A percentile compares a stretch with the other conserved stretches of the same genome.
These are phyloP conservation scores for Pheosia gnoma DNA, from an alignment of 2,888 invertebrate genomes.

Conservation along the genomic window DNA sequence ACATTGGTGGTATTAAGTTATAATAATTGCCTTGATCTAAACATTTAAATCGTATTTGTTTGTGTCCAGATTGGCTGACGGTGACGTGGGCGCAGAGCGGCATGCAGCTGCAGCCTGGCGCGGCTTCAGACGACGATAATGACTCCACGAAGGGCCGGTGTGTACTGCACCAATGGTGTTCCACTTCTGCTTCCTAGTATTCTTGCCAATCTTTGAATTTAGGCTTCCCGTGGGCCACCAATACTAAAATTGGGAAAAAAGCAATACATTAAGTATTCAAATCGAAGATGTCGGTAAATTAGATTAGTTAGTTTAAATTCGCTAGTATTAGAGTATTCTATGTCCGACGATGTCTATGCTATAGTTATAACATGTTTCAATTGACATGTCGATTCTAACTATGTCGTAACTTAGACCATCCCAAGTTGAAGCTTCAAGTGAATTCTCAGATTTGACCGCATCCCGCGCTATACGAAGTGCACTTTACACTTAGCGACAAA, in stretches of 20 bases:
- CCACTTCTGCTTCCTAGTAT: too few species aligned
- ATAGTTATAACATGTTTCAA: not conserved
- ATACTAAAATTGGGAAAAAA: too few species aligned
- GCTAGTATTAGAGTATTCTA: too few species aligned
- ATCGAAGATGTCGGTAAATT: too few species aligned
- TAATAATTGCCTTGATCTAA: too few species aligned
- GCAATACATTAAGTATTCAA: too few species aligned
- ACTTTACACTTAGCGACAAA: not conserved
- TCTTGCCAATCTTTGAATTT: too few species aligned
- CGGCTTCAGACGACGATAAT: conserved; percentile 52
- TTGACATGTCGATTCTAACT: not conserved
- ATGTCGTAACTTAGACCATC: not conserved
- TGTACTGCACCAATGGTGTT: conserved; percentile 26
- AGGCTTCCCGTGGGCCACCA: too few species aligned
- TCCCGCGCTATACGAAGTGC: not conserved
- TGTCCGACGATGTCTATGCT: too few species aligned
- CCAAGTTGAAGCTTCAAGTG: not conserved
- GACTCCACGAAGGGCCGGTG: conserved; percentile 74
- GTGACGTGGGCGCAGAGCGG: conserved; percentile 82
- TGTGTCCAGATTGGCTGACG: conserved; percentile 78
- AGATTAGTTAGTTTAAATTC: too few species aligned
- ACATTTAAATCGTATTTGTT: conserved; percentile 14
- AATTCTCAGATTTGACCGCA: not conserved
- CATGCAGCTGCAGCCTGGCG: conserved; percentile 71
- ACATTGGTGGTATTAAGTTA: too few species aligned